A percentile compares a stretch with the other conserved stretches of the same genome.
Conservation (phyloP, 1,140 invertebrate species). For the Belonocnema kinseyi region DNA sequence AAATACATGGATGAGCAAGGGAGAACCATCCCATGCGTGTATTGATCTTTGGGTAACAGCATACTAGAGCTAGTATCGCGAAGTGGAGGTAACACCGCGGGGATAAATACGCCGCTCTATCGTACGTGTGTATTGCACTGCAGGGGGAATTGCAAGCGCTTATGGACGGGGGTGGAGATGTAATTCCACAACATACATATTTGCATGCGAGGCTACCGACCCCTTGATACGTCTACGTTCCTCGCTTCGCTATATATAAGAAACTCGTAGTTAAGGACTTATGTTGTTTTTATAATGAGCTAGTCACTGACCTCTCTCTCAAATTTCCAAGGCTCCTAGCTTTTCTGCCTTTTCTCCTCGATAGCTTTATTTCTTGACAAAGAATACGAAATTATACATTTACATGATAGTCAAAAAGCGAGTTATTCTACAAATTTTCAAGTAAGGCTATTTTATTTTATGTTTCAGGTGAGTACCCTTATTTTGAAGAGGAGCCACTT, state of each 20-base stretch:
- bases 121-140: constrained; percentile 26
- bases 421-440: background rate
- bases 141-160: constrained; percentile 40
- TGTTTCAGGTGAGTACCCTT: constrained; percentile 10
- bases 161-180: constrained; percentile 42
- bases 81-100: constrained; percentile 17
- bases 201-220: constrained; percentile 47
- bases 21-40: constrained; percentile 44
- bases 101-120: constrained; percentile 24
- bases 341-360: no score
- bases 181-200: constrained; percentile 54
- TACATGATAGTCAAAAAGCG: no score
- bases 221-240: constrained; percentile 30
- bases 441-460: background rate
- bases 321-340: no score
- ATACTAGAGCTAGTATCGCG: constrained; percentile 18
- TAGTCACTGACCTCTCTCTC: background rate
- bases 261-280: constrained; percentile 11
- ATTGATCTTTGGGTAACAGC: constrained; percentile 54
- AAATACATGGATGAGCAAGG: background rate
- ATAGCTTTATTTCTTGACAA: no score
- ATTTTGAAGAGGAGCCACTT: no score
- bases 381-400: no score
- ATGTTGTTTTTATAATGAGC: background rate
- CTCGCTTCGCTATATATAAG: background rate